These are phyloP conservation scores for Idaea biselata DNA, from an alignment of 2,888 invertebrate genomes.

Conservation along the genomic window DNA sequence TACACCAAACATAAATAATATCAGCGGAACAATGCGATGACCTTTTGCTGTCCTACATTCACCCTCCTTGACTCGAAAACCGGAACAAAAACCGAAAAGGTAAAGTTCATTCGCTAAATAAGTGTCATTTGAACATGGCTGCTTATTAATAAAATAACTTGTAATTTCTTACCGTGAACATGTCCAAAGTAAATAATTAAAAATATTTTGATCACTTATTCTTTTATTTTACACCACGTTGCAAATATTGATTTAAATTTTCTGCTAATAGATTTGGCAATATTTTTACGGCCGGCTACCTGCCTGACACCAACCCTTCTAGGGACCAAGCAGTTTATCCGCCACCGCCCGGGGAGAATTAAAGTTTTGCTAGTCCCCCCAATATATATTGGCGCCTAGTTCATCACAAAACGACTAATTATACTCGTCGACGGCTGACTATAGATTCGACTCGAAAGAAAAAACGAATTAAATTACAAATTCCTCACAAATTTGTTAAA, in stretches of 20 bases:
- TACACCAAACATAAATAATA: slow-evolving; percentile 9
- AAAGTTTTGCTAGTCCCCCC: no score
- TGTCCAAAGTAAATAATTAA: no score
- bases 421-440: background rate
- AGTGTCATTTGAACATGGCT: slow-evolving; percentile 16
- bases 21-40: slow-evolving; percentile 20
- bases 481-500: slow-evolving; percentile 3
- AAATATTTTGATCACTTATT: no score
- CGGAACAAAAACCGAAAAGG: slow-evolving; percentile 17
- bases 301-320: no score
- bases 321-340: no score
- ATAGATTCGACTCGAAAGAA: background rate
- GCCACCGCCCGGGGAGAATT: no score
- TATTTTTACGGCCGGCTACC: no score
- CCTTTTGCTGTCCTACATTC: slow-evolving; percentile 26
- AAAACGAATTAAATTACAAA: background rate
- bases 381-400: background rate
- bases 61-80: slow-evolving; percentile 20
- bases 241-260: no score
- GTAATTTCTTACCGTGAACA: background rate
- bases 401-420: background rate
- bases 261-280: no score
- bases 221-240: no score
- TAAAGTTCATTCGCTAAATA: slow-evolving; percentile 23
- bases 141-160: background rate